Evolutionary conservation across 2,888 invertebrate genomes (phyloP).

Genomic region (Acrocyrtus sp.): DNA sequence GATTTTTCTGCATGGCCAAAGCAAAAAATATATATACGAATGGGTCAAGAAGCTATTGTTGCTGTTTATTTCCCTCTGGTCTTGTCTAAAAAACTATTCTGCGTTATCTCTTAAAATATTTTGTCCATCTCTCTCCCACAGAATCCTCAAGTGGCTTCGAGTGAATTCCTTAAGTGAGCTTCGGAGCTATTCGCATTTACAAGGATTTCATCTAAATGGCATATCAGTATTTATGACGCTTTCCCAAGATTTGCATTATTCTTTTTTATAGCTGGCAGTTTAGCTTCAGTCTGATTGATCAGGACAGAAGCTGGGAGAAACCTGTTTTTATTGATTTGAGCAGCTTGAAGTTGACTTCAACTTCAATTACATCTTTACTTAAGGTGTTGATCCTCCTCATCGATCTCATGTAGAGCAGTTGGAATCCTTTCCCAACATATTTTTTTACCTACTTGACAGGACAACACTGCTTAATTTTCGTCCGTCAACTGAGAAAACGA

Average conservation of each 20-base stretch:
- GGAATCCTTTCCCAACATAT: background rate
- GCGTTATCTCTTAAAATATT: no score
- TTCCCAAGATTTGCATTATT: slow-evolving; percentile 15
- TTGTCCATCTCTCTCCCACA: background rate
- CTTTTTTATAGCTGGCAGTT: slow-evolving; percentile 36
- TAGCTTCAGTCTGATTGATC: slow-evolving; percentile 33
- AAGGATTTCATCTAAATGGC: slow-evolving; percentile 4
- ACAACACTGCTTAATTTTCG: no score
- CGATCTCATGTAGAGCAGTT: slow-evolving; percentile 28
- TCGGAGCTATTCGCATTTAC: background rate
- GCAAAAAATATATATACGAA: slow-evolving; percentile 1
- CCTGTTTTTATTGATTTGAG: slow-evolving; percentile 44
- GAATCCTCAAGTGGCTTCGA: background rate
- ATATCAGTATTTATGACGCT: slow-evolving; percentile 26
- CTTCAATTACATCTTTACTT: slow-evolving; percentile 46
- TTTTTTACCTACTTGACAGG: no score
- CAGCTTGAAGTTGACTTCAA: slow-evolving; percentile 17
- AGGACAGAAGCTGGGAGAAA: slow-evolving; percentile 25
- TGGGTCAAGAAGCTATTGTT: background rate
- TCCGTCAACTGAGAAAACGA: no score
- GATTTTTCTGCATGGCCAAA: background rate
- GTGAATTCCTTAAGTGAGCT: background rate
- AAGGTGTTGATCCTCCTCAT: slow-evolving; percentile 44
- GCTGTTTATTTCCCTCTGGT: slow-evolving; percentile 27
- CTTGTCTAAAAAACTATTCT: background rate